Conservation (phyloP, 2,797 vertebrate species). For the Pangasius krempfi region DNA sequence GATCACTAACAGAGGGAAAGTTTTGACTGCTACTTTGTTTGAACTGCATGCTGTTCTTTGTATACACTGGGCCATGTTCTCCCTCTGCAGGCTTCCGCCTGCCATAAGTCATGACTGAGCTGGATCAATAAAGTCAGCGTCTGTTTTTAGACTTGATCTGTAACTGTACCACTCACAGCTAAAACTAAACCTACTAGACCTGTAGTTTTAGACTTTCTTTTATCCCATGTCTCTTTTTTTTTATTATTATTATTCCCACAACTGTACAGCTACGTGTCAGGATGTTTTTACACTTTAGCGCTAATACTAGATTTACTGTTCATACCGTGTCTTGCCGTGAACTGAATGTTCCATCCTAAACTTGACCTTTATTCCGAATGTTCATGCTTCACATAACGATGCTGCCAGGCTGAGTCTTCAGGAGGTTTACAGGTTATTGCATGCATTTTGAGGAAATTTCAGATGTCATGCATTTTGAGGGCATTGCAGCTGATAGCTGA, state of each 20-base stretch:
- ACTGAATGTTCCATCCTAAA: background rate
- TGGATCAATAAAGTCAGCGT: constrained; percentile 13
- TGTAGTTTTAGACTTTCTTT: background rate
- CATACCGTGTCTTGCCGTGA: background rate
- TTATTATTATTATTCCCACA: background rate
- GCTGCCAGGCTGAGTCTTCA: background rate
- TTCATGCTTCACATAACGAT: background rate
- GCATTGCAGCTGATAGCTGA: background rate
- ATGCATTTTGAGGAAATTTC: background rate
- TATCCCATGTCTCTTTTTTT: background rate
- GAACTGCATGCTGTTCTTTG: constrained; percentile 36
- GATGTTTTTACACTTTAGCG: background rate
- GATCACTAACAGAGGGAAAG: constrained; percentile 37
- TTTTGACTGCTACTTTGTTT: constrained; percentile 49
- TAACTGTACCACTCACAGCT: background rate
- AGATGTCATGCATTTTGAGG: background rate
- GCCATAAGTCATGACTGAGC: constrained; percentile 6
- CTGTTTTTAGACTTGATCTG: constrained; percentile 17
- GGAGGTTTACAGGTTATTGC: background rate
- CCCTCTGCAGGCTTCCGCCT: constrained; percentile 28
- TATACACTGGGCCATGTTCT: constrained; percentile 25
- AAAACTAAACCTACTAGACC: background rate
- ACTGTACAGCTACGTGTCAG: background rate
- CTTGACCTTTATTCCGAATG: background rate
- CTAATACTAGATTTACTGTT: background rate